Evolutionary conservation across 2,888 invertebrate species (phyloP), one percentile per base, ranked within the genome.

Genomic region (Drosophila pegasa): DNA sequence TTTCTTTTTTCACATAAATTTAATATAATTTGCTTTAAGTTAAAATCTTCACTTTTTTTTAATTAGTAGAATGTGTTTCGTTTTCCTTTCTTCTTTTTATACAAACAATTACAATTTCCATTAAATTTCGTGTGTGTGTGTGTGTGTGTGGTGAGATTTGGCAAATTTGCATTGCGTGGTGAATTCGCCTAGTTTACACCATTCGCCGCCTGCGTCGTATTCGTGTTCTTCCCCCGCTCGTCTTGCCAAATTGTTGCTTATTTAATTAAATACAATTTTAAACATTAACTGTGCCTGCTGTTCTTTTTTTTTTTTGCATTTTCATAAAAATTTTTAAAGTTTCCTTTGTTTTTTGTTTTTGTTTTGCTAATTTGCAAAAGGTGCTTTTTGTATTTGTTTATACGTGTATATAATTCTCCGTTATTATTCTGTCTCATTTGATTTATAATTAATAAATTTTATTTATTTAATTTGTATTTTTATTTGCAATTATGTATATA

Each of bases 1-100:
- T 35, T 35, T 14, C 5, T 22, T 18, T 27, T 33, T 66, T 75
- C 67, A 52, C 67, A 67, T 67, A 66, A 67, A 58, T 72, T 61
- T 61, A 58, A 61, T 66, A 59, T 71, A 72, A 77, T 75, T 78
- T 64, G 62, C 64, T 63, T 76, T 75, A 75, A 65, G 73, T 75
- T 78, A 80, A 80, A 80, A 80, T 77, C 80, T 66, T 68, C 71
- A 70, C 62, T 76, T 68, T 63, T 68, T 63, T 70, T 78, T 74
- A 78, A 80, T 68, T 80, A 67, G 59, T 78, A 78, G 78, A 78
- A 78, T 78, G 78, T 50, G n/a, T 33, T 66, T 59, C 54, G 48
- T 67, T 43, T 56, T 25, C 38, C n/a, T n/a, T 22, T 27, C 40
- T 38, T 14, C n/a, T 25, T 63, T 75, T 71, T 77, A 45, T 78